Percentiles rank a stretch among this genome's conserved stretches.
Conservation (phyloP, 2,888 invertebrate species). For the Mesochorus sp. region DNA sequence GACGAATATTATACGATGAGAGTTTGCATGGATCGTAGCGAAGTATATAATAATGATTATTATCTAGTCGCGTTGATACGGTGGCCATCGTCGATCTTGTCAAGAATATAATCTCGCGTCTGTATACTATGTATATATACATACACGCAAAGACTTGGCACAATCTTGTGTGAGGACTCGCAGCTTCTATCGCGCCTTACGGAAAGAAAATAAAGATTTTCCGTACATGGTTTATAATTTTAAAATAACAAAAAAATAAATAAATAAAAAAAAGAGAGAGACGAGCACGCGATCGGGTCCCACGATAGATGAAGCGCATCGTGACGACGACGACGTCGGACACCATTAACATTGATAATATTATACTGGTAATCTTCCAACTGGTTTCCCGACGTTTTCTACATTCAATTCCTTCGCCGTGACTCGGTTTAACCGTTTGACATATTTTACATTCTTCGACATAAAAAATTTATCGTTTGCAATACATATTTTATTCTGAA, state of each 20-base stretch:
- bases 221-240: too few species aligned
- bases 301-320: conserved; percentile 26
- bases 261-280: background rate
- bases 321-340: conserved; percentile 17
- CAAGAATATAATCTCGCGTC: conserved; percentile 7
- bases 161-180: background rate
- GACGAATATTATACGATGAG: conserved; percentile 15
- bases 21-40: conserved; percentile 1
- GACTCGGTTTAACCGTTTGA: too few species aligned
- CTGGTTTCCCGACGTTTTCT: conserved; percentile 29
- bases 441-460: too few species aligned
- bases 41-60: conserved; percentile 22
- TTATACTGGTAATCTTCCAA: conserved; percentile 16
- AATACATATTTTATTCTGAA: too few species aligned
- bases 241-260: background rate
- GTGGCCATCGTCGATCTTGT: conserved; percentile 11
- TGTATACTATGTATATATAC: too few species aligned
- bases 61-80: conserved; percentile 34
- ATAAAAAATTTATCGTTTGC: too few species aligned
- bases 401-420: background rate
- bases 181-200: conserved; percentile 10
- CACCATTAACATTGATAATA: conserved; percentile 32
- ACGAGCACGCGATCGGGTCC: conserved; percentile 33
- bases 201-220: background rate
- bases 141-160: conserved; percentile 12